Percentiles rank a stretch among this genome's conserved stretches.
phyloP scores from a whole-genome alignment of 2,113 vertebrate species.

The Cynocephalus volans region DNA sequence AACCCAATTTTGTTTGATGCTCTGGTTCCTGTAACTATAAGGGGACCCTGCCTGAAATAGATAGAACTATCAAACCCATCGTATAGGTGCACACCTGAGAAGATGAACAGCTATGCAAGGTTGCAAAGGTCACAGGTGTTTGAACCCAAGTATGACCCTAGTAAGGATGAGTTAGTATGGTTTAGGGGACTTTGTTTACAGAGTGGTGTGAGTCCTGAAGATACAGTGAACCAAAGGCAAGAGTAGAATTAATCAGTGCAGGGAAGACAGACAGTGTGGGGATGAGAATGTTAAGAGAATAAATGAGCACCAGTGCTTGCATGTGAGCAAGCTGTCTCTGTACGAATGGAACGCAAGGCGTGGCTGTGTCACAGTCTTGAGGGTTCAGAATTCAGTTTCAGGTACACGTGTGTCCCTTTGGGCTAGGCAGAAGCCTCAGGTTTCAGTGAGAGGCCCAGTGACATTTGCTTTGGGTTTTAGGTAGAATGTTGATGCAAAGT shows the following conservation, averaged over 20 bases:
- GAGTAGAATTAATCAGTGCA: background rate
- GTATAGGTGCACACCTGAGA: background rate
- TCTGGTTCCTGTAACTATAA: background rate
- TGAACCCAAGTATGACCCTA: background rate
- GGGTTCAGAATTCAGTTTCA: background rate
- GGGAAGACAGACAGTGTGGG: rapidly evolving
- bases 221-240: rapidly evolving
- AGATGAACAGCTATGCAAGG: background rate
- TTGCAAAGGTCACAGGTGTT: background rate
- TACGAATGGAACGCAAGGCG: rapidly evolving
- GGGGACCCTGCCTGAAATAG: background rate
- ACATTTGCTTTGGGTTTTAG: background rate
- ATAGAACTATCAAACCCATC: background rate
- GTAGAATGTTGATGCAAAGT: background rate
- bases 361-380: rapidly evolving
- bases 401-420: rapidly evolving
- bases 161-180: background rate
- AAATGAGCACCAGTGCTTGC: background rate
- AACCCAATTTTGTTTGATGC: background rate
- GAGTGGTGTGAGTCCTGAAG: background rate
- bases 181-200: background rate
- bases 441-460: background rate
- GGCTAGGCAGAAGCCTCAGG: background rate
- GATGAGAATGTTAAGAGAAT: background rate
- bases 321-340: background rate